A percentile compares a stretch with the other conserved stretches of the same genome.
These are phyloP conservation scores for Porites evermanni DNA, from an alignment of 92 coral and sea anemone genomes.

Conservation along the genomic window DNA sequence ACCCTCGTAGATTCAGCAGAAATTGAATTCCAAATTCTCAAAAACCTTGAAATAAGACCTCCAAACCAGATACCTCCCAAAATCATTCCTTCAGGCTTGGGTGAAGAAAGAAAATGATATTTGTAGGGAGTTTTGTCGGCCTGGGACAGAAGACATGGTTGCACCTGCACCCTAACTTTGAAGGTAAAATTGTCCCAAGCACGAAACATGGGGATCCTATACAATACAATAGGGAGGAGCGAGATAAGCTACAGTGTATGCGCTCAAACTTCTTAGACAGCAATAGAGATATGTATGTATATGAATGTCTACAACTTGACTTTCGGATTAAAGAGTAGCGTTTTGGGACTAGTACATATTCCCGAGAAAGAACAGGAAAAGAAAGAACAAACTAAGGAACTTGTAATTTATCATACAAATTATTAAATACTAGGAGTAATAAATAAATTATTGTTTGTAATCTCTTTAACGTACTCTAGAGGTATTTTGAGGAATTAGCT, in stretches of 20 bases:
- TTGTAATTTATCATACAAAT: no score
- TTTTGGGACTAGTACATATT: no score
- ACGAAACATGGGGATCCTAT: no score
- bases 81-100: not conserved
- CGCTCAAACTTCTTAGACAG: not conserved
- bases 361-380: no score
- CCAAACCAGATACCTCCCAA: conserved; percentile 14
- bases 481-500: no score
- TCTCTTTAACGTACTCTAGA: no score
- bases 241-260: not conserved
- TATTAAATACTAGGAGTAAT: no score
- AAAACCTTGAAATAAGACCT: conserved; percentile 2
- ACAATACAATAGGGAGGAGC: no score
- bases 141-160: conserved; percentile 38
- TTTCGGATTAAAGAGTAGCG: no score
- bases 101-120: conserved; percentile 12
- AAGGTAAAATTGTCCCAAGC: not conserved
- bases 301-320: not conserved
- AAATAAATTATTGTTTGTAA: no score
- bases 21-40: conserved; percentile 13
- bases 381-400: no score
- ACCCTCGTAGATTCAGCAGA: conserved; percentile 9
- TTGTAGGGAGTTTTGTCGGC: not conserved
- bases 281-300: not conserved
- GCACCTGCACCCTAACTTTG: conserved; percentile 45